Evolutionary conservation across 2,888 invertebrate genomes (phyloP).

Genomic region (Eumacrocentrus americanus): DNA sequence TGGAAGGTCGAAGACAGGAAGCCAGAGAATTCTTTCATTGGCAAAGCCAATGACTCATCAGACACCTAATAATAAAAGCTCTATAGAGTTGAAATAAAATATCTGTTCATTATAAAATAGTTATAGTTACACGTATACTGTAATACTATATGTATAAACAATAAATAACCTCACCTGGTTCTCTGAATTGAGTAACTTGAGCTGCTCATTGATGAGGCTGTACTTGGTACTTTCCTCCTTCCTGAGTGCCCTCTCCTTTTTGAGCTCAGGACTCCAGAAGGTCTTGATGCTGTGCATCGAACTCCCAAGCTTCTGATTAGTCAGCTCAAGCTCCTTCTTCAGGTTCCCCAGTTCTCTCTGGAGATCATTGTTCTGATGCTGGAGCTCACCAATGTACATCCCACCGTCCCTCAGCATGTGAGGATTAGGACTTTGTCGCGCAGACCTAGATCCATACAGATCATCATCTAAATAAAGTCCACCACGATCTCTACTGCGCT

Average conservation of each 20-base stretch:
- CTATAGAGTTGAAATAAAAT: background rate
- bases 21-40: conserved; percentile 9
- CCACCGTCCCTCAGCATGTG: conserved; percentile 69
- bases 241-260: conserved; percentile 94
- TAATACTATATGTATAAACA: background rate
- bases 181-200: conserved; percentile 93
- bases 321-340: conserved; percentile 92
- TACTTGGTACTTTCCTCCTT: conserved; percentile 98
- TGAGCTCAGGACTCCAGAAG: conserved; percentile 99
- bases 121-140: no score
- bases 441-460: conserved; percentile 70
- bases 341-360: conserved; percentile 90
- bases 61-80: background rate
- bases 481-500: conserved; percentile 70
- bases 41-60: conserved; percentile 21
- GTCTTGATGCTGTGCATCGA: conserved; percentile 99
- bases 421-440: conserved; percentile 75
- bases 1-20: background rate
- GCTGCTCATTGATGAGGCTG: conserved; percentile 94
- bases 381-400: conserved; percentile 83
- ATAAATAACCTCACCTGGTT: conserved; percentile 77
- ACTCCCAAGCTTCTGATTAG: conserved; percentile 96
- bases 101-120: background rate
- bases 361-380: conserved; percentile 92
- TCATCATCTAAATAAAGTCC: conserved; percentile 76